Conservation (phyloP, 2,113 vertebrate species). For the Nothobranchius kuhntae region DNA sequence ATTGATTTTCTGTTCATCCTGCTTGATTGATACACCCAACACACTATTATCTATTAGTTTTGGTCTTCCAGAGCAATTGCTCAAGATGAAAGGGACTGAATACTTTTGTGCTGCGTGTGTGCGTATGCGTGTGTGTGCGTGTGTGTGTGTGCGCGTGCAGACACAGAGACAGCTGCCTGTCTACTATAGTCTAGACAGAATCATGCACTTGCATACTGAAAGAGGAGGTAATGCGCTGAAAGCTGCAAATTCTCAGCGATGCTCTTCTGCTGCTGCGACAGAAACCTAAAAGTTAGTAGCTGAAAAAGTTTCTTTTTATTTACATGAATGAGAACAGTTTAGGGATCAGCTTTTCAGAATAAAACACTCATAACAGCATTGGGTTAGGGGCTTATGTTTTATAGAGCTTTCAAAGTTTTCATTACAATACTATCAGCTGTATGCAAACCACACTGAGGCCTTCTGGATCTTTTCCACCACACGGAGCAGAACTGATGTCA, state of each 20-base stretch:
- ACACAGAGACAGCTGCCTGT: constrained; percentile 66
- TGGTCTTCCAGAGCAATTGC: constrained; percentile 30
- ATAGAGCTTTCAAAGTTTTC: constrained; percentile 44
- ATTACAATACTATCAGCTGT: constrained; percentile 56
- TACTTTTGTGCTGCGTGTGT: constrained; percentile 6
- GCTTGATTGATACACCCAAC: constrained; percentile 58
- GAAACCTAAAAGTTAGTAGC: constrained; percentile 49
- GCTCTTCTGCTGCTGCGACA: constrained; percentile 52
- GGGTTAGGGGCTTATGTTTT: constrained; percentile 66
- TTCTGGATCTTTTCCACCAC: constrained; percentile 42
- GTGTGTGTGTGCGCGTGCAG: constrained; percentile 30
- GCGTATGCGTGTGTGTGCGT: constrained; percentile 34
- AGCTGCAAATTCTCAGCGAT: constrained; percentile 58
- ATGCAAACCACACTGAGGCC: constrained; percentile 40
- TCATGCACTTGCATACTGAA: constrained; percentile 71
- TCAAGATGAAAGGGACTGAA: constrained; percentile 44
- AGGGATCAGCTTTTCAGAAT: constrained; percentile 56
- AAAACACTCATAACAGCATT: constrained; percentile 42
- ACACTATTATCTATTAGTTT: constrained; percentile 55
- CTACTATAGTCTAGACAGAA: constrained; percentile 68
- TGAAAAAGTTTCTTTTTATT: constrained; percentile 33
- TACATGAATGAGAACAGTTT: constrained; percentile 23
- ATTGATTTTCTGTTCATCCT: constrained; percentile 56
- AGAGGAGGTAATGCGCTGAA: constrained; percentile 55
- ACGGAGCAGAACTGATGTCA: constrained; percentile 39